phyloP scores from a whole-genome alignment of 2,888 invertebrate species.

The Odontocerum albicorne region DNA sequence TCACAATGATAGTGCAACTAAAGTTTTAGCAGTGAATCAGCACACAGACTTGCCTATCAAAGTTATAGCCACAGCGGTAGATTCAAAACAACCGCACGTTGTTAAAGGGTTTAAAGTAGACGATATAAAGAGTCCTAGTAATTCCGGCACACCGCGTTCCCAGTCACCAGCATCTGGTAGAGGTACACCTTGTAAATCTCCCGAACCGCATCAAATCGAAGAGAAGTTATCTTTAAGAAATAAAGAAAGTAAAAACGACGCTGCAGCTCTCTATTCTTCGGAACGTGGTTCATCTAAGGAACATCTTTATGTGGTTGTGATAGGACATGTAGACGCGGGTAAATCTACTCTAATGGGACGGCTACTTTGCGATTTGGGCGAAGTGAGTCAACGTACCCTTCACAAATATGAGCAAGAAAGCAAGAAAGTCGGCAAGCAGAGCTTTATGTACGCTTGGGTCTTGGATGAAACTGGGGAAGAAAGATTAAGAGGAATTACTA shows the following conservation, averaged over 20 bases:
- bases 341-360: conserved; percentile 98
- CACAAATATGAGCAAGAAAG: conserved; percentile 98
- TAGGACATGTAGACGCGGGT: conserved; percentile 97
- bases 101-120: conserved; percentile 64
- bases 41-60: conserved; percentile 40
- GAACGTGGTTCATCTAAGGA: conserved; percentile 82
- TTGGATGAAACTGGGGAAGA: conserved; percentile 99
- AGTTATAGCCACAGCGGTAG: conserved; percentile 43
- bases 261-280: conserved; percentile 64
- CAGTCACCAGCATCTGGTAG: conserved; percentile 70
- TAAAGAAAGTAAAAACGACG: conserved; percentile 61
- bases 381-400: conserved; percentile 84
- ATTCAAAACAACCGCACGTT: conserved; percentile 49
- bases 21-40: not conserved
- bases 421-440: conserved; percentile 95
- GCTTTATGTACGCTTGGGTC: conserved; percentile 99
- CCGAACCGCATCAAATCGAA: conserved; percentile 49
- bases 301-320: conserved; percentile 87
- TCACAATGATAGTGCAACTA: not conserved
- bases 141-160: conserved; percentile 62
- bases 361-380: conserved; percentile 82
- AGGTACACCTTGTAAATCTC: conserved; percentile 49
- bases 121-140: conserved; percentile 41
- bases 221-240: conserved; percentile 49
- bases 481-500: conserved; percentile 94